Evolutionary conservation across 2,797 vertebrate species (phyloP), one percentile per base, ranked within the genome.

Genomic region (Apogon talboti): DNA sequence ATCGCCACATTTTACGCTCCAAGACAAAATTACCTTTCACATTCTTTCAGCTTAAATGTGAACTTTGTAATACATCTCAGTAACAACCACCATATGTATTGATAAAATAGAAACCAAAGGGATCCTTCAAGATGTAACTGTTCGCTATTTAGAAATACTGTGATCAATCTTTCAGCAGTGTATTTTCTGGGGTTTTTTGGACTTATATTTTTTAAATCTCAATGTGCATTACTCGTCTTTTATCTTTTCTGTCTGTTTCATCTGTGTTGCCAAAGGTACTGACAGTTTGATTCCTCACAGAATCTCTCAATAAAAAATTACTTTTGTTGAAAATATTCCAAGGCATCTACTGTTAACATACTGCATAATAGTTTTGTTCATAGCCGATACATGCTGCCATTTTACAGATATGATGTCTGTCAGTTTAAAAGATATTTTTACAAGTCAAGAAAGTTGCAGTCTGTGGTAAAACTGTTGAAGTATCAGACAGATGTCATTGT

Each of bases 241-340:
- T 50, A 72, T 75, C 71, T 67, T 56, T 45, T 6, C 56, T 65
- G 70, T 41, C 28, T 71, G 50, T 67, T 76, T 64, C 15, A 62
- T 67, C 53, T 51, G 41, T 9, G 50, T 45, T 74, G 72, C 69
- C 64, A 70, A 62, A 56, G 4, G 13, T 24, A 40, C 62, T 18
- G 61, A 76, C 64, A 59, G 55, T 58, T 81, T 75, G 58, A 84
- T 73, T 68, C 67, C 55, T 50, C n/a, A n/a, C 59, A 42, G 51
- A 64, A 40, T 55, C 67, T 47, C 57, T 79, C 68, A 54, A 18
- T 24, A 10, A 51, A 38, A 74, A 72, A 71, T 42, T 14, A 58
- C 4, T 2, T 11, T 50, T 47, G 67, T 59, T 74, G 53, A 15
- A 71, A 50, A 44, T 18, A 44, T 60, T 78, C 40, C 12, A 48